Evolutionary conservation across 2,888 invertebrate genomes (phyloP), one percentile per base, ranked within the genome.

Genomic region (Himalopsyche kuldschensis): DNA sequence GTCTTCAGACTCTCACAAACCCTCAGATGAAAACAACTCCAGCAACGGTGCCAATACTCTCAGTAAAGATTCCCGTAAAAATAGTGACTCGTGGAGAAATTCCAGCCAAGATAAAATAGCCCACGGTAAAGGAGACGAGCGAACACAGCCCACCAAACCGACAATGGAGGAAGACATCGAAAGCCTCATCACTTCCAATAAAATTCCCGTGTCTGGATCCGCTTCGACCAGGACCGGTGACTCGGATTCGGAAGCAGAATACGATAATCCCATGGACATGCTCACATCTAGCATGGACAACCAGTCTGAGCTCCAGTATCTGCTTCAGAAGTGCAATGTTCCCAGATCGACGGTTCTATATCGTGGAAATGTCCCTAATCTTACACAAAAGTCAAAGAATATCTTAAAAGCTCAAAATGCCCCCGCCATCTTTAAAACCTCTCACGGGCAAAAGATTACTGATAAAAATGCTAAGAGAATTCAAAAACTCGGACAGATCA

Each of bases 161-260:
- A 32, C 30, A 11, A 89, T 75, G 31, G 92, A 91, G 87, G 92
- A 92, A 88, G 92, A 92, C 80, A 92, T 92, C 1, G 92, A 92
- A 86, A 91, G 91, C 80, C 89, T 92, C 1, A 92, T 92, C 79
- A 92, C 92, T 0, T 91, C 92, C 0, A 92, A 92, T 85, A 92
- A 91, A 87, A 92, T 92, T 46, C 87, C 85, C n/a, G 81, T 86
- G 8, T 85, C 86, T 2, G 80, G 78, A 46, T 76, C 84, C n/a
- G 32, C 75, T 1, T 63, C 77, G 17, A 75, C 27, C n/a, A 46
- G 78, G 17, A 30, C 63, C 15, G 84, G 85, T 30, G 89, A 32
- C 15, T n/a, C 80, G 2, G 83, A 82, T 78, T 85, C 84, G 1
- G 83, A 85, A 27, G 35, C 63, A 11, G 85, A 86, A 35, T 87